Conservation (phyloP, 2,113 vertebrate species). For the Cyanoramphus novaezelandiae region DNA sequence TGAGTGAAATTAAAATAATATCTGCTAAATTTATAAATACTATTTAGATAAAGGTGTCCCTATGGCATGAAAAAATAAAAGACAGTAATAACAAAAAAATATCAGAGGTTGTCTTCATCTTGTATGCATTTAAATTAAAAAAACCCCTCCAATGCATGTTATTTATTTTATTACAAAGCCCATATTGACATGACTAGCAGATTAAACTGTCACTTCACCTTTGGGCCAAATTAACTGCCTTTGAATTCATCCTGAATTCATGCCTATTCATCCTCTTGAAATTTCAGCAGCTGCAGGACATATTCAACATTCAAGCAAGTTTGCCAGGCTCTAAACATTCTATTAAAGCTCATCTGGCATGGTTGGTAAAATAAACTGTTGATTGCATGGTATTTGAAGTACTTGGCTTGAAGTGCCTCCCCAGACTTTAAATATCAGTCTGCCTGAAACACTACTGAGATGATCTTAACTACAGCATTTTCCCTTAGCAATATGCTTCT, state of each 20-base stretch:
- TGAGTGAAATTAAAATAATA: not conserved
- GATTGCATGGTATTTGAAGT: constrained; percentile 8
- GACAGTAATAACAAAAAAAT: not conserved
- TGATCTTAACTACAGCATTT: not conserved
- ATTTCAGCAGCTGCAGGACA: not conserved
- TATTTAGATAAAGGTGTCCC: not conserved
- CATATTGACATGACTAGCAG: not conserved
- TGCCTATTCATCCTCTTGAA: not conserved
- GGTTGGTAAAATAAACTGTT: constrained; percentile 17
- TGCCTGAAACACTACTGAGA: not conserved
- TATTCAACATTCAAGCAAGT: not conserved
- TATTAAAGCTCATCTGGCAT: not conserved
- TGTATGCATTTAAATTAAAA: not conserved
- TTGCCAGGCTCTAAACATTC: constrained; percentile 6
- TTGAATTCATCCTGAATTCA: not conserved
- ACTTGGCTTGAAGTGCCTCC: constrained; percentile 20
- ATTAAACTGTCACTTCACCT: not conserved
- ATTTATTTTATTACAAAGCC: not conserved
- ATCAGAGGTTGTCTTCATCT: not conserved
- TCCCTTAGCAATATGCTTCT: not conserved
- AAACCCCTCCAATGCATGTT: not conserved
- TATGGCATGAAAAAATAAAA: not conserved
- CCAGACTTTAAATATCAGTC: constrained; percentile 13
- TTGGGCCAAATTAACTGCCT: not conserved
- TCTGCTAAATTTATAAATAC: not conserved